phyloP scores from a whole-genome alignment of 2,888 invertebrate genomes.

The Drosophila quinaria region DNA sequence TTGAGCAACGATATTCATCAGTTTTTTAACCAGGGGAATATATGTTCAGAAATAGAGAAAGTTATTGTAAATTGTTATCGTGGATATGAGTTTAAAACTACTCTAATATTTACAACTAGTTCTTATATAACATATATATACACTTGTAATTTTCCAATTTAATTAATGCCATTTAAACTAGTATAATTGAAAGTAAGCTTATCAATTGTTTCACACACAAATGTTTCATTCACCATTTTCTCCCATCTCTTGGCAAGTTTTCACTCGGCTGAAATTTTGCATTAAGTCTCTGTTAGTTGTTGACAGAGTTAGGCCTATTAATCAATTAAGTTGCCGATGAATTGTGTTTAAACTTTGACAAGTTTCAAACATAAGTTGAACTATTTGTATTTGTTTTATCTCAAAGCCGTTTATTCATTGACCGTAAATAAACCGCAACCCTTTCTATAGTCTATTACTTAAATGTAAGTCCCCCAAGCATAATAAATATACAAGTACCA shows the following conservation, averaged over 20 bases:
- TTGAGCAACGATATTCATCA: too few species aligned
- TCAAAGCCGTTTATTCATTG: conserved; percentile 3
- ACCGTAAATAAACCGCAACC: neutral
- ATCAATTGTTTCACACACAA: neutral
- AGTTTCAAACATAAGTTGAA: neutral
- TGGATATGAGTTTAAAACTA: too few species aligned
- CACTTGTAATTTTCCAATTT: too few species aligned
- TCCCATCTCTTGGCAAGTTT: neutral
- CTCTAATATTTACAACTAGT: too few species aligned
- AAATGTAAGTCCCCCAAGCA: neutral
- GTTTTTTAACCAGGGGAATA: too few species aligned
- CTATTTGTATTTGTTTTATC: conserved; percentile 5
- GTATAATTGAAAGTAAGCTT: neutral
- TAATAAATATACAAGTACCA: neutral
- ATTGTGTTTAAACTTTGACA: conserved; percentile 11
- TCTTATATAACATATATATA: too few species aligned
- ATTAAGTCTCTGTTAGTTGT: neutral
- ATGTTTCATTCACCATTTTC: neutral
- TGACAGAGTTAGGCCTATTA: conserved; percentile 11
- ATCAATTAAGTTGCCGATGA: conserved; percentile 11
- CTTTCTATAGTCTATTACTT: neutral
- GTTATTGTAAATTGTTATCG: too few species aligned
- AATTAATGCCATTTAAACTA: too few species aligned
- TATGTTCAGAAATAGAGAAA: too few species aligned
- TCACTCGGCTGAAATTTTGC: neutral